A percentile compares a stretch with the other conserved stretches of the same genome.
Conservation (phyloP, 2,888 invertebrate genomes). For the Macrosoma leucophasiata region DNA sequence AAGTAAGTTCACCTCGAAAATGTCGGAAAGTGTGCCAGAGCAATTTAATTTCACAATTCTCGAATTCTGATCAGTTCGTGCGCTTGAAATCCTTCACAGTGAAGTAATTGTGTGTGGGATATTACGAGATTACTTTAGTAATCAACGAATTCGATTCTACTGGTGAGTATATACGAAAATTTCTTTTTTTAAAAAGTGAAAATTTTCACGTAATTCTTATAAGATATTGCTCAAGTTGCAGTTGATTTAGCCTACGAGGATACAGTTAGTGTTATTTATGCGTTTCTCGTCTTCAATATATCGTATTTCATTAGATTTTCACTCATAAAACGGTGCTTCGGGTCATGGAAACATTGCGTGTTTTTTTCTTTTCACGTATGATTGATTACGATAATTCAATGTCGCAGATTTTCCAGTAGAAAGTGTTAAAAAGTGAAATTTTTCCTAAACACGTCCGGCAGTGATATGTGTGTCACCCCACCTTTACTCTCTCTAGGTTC, state of each 20-base stretch:
- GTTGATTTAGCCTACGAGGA: too few relatives aligned
- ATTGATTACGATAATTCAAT: too few relatives aligned
- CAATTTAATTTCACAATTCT: constrained; percentile 40
- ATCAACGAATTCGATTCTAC: constrained; percentile 18
- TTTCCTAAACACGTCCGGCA: constrained; percentile 14
- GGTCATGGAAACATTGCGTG: constrained; percentile 13
- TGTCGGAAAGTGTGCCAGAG: constrained; percentile 52
- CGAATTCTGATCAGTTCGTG: constrained; percentile 32
- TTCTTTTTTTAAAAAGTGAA: constrained; percentile 32
- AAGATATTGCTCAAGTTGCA: too few relatives aligned
- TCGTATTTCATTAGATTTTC: too few relatives aligned
- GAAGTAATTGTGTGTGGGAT: constrained; percentile 23
- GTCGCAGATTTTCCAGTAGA: too few relatives aligned
- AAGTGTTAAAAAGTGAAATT: constrained; percentile 28
- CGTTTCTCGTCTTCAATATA: too few relatives aligned
- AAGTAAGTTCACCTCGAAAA: constrained; percentile 35
- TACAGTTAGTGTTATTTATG: too few relatives aligned
- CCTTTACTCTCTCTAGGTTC: constrained; percentile 25
- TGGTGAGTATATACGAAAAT: constrained; percentile 30
- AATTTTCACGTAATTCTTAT: constrained; percentile 31
- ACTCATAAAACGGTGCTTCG: too few relatives aligned
- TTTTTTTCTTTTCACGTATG: too few relatives aligned
- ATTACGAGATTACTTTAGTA: not conserved
- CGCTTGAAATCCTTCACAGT: constrained; percentile 28
- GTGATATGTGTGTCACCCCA: constrained; percentile 20